A percentile compares a stretch with the other conserved stretches of the same genome.
phyloP scores from a whole-genome alignment of 2,888 invertebrate genomes.

The Patella ulyssiponensis region DNA sequence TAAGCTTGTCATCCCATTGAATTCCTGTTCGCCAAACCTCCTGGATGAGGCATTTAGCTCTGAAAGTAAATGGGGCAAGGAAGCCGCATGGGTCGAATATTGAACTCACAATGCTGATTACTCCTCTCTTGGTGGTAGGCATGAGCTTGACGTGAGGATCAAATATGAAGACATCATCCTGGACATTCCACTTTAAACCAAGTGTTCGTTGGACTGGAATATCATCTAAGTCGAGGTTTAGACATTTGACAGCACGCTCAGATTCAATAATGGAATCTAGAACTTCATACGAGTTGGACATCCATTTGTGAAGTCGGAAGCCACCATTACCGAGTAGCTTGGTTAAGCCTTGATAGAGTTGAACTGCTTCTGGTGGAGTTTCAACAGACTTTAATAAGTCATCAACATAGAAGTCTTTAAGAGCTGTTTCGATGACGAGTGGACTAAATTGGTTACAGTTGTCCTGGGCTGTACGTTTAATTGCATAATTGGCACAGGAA shows the following conservation, averaged over 20 bases:
- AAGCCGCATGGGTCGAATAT: slow-evolving; percentile 18
- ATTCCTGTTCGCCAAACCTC: too few relatives aligned
- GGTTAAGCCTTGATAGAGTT: slow-evolving; percentile 1
- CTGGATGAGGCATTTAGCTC: too few relatives aligned
- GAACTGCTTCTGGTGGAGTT: background rate
- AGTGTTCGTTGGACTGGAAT: slow-evolving; percentile 11
- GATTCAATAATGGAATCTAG: slow-evolving; percentile 13
- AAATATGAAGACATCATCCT: slow-evolving; percentile 9
- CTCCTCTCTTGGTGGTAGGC: slow-evolving; percentile 1
- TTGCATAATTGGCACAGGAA: slow-evolving; percentile 12
- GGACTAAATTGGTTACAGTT: background rate
- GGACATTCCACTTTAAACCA: slow-evolving; percentile 12
- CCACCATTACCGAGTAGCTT: slow-evolving; percentile 2
- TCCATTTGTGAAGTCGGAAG: slow-evolving; percentile 15
- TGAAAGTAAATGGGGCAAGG: slow-evolving; percentile 15
- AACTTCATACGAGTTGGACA: slow-evolving; percentile 8
- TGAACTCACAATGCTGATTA: slow-evolving; percentile 17
- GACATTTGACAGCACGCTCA: slow-evolving; percentile 14
- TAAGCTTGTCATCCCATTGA: too few relatives aligned
- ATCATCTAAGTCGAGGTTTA: slow-evolving; percentile 13
- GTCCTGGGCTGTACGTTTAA: slow-evolving; percentile 11
- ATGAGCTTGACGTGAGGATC: background rate
- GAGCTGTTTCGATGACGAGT: background rate
- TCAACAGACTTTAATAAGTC: slow-evolving; percentile 13
- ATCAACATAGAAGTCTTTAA: slow-evolving; percentile 20